Percentiles rank a stretch among this genome's conserved stretches.
Conservation (phyloP, 2,888 invertebrate species). For the Sminthurides aquaticus region DNA sequence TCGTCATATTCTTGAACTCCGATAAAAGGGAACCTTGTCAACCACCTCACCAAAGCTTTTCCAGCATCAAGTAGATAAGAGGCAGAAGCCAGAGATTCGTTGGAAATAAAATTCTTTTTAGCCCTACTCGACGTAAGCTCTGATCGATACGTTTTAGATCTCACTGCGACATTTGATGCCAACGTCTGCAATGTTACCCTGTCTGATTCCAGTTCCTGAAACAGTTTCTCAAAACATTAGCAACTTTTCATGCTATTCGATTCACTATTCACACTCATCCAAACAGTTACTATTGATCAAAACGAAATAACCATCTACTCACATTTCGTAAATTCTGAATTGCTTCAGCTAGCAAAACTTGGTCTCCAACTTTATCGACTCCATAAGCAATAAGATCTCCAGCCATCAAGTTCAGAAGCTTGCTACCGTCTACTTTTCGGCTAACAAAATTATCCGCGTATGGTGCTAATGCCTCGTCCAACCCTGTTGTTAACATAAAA, state of each 20-base stretch:
- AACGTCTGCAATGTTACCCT: constrained; percentile 34
- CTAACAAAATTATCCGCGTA: constrained; percentile 28
- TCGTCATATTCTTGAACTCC: constrained; percentile 35
- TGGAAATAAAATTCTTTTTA: constrained; percentile 31
- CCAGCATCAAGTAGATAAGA: constrained; percentile 35
- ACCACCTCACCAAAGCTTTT: constrained; percentile 34
- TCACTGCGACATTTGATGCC: constrained; percentile 30
- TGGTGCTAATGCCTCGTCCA: constrained; percentile 25
- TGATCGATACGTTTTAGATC: constrained; percentile 38
- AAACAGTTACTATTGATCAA: background rate
- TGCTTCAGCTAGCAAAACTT: constrained; percentile 35
- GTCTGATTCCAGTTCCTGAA: constrained; percentile 32
- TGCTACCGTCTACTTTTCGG: constrained; percentile 25
- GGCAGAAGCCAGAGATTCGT: constrained; percentile 34
- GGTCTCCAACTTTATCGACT: constrained; percentile 35
- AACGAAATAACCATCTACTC: background rate
- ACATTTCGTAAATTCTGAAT: constrained; percentile 30
- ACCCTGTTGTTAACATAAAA: constrained; percentile 28
- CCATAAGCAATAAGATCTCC: constrained; percentile 27
- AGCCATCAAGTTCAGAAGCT: constrained; percentile 33
- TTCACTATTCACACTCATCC: no score
- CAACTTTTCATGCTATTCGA: no score
- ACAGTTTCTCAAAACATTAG: background rate
- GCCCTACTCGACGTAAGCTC: constrained; percentile 20
- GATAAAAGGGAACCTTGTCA: constrained; percentile 37